Evolutionary conservation across 2,797 vertebrate species (phyloP), one percentile per base, ranked within the genome.

Genomic region (Delichon dasypus): DNA sequence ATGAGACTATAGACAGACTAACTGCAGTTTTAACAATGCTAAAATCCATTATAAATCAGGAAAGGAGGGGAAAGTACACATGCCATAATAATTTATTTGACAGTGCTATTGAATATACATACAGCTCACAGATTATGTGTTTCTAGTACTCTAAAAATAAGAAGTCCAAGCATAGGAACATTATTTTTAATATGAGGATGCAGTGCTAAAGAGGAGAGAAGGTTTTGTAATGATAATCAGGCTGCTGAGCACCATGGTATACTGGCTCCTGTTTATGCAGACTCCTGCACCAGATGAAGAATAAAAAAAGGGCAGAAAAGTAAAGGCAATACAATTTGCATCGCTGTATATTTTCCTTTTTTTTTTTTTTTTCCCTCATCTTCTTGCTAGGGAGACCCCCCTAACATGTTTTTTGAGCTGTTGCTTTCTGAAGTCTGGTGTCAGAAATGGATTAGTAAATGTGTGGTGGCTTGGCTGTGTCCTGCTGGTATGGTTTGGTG

Each of bases 71-170:
- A 90, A 95, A 82, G 67, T 88, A 87, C 86, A 92, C 87, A 90
- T 89, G 74, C 88, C 93, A 86, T 94, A 94, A 89, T 91, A 95
- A 96, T 91, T 92, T 96, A 95, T 93, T 96, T 95, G 93, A 88
- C 2, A 36, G 82, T 89, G 44, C 62, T 92, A 64, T 91, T 96
- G 94, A 95, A 90, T 95, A 93, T 95, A 94, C 89, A 93, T 90
- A 61, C 70, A 95, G 71, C 85, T 92, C 85, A 80, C 50, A 93
- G 86, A 95, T 93, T 92, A 94, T 90, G 75, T 85, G 85, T 90
- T 97, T 93, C 79, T 94, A 87, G 87, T 96, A 73, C 60, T 79
- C 87, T 92, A 85, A 95, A 96, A 96, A 88, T 94, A 91, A 95
- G 91, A 94, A 90, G 54, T 68, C 78, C 95, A 91, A 94, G 93